Evolutionary conservation across 2,797 vertebrate genomes (phyloP), one percentile per base, ranked within the genome.

Genomic region (Bufotes viridis): DNA sequence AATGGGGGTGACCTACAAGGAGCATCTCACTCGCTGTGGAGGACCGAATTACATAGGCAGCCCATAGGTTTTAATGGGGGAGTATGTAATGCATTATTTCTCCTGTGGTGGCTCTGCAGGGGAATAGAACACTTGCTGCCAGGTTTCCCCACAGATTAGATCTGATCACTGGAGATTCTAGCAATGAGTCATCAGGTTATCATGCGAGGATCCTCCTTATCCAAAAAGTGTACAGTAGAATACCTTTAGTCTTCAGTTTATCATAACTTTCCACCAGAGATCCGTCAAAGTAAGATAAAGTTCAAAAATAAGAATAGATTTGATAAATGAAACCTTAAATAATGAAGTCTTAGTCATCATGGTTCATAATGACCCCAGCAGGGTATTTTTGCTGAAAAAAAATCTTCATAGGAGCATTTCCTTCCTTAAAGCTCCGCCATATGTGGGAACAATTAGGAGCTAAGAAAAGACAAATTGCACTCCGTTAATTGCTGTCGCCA

Each of bases 401-500:
- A 78, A 53, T 53, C 10, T 20, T 42, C 34, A 76, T 20, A 34
- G 29, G 5, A 78, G 58, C 49, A 58, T 70, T 61, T 63, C 51
- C 20, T 82, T 69, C 81, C 60, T 69, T 75, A 82, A 82, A 78
- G 51, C 49, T 70, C 51, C 58, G 49, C 70, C 75, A 63, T 82
- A 78, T 53, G 58, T 42, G 20, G 2, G 29, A 80, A 80, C 75
- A 84, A 70, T 88, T 80, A 80, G 76, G 82, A 78, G 22, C 61
- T 70, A 61, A 82, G 69, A 72, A 70, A 84, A 84, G 87, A 88
- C 82, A 84, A 84, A 84, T 84, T 80, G 80, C 49, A 24, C 49
- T 0, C 22, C 1, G 53, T 42, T 85, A 86, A 89, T 86, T 89
- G 84, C 78, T 78, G 65, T 82, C 72, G 42, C 60, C 84, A 58